A percentile compares a stretch with the other conserved stretches of the same genome.
These are phyloP conservation scores for Dromius quadrimaculatus DNA, from an alignment of 2,888 invertebrate species.

Conservation along the genomic window DNA sequence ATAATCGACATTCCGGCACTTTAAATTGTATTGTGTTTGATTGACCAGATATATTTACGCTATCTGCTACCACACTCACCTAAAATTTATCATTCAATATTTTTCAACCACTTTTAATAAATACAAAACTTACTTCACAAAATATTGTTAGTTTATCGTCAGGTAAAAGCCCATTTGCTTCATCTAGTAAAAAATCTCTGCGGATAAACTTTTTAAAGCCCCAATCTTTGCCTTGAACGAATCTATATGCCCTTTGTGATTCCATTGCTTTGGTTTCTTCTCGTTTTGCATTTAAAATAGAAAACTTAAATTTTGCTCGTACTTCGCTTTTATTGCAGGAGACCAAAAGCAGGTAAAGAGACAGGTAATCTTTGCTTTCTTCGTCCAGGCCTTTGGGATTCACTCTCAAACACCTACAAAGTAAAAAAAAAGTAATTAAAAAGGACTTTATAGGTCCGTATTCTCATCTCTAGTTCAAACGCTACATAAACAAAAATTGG, in stretches of 20 bases:
- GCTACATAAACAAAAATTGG: too few relatives aligned
- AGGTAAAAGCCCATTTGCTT: slow-evolving; percentile 97
- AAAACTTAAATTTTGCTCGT: slow-evolving; percentile 99
- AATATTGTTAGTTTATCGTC: slow-evolving; percentile 99
- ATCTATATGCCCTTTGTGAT: slow-evolving; percentile 95
- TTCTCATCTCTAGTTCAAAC: too few relatives aligned
- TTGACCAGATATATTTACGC: slow-evolving; percentile 99
- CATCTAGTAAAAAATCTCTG: slow-evolving; percentile 98
- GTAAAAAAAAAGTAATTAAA: background rate
- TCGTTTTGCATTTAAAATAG: slow-evolving; percentile 99
- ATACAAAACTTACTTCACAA: slow-evolving; percentile 90
- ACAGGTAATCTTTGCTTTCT: slow-evolving; percentile 99
- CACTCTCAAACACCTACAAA: slow-evolving; percentile 91
- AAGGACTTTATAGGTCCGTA: background rate
- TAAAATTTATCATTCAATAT: slow-evolving; percentile 60
- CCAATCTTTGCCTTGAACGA: slow-evolving; percentile 99
- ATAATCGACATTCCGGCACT: slow-evolving; percentile 92
- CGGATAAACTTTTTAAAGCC: slow-evolving; percentile 99
- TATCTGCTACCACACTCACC: slow-evolving; percentile 97
- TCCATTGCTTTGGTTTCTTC: slow-evolving; percentile 99
- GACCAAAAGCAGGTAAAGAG: slow-evolving; percentile 97
- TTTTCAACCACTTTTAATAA: background rate
- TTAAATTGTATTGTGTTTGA: slow-evolving; percentile 98
- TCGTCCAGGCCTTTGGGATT: slow-evolving; percentile 99
- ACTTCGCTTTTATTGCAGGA: slow-evolving; percentile 99